These are phyloP conservation scores for Phania funesta DNA, from an alignment of 2,888 invertebrate genomes.

Conservation along the genomic window DNA sequence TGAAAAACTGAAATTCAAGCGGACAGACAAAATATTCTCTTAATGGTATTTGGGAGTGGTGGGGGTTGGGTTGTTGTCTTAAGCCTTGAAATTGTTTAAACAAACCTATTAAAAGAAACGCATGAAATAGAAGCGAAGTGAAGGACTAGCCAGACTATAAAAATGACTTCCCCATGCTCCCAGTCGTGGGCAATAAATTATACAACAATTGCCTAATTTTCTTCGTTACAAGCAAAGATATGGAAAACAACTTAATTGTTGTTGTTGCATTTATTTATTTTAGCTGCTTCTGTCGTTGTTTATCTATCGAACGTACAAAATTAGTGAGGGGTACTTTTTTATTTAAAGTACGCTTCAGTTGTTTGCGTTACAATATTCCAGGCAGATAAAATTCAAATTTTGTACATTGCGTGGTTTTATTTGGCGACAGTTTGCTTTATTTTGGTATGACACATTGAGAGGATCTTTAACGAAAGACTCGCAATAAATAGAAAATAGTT, in stretches of 20 bases:
- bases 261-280: constrained; percentile 30
- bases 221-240: constrained; percentile 1
- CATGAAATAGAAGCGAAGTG: constrained; percentile 8
- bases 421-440: constrained; percentile 46
- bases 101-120: no score
- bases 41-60: not conserved
- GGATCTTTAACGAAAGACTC: no score
- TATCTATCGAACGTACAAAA: constrained; percentile 4
- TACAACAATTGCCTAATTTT: constrained; percentile 59
- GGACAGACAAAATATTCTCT: not conserved
- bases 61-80: constrained; percentile 15
- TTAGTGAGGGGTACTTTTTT: constrained; percentile 9
- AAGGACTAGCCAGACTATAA: not conserved
- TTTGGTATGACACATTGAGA: constrained; percentile 35
- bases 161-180: not conserved
- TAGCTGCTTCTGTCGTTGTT: constrained; percentile 1
- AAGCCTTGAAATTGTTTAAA: constrained; percentile 57
- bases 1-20: constrained; percentile 43
- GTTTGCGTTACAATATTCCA: constrained; percentile 37
- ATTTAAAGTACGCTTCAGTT: not conserved
- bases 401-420: not conserved
- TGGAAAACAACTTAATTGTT: constrained; percentile 31
- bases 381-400: constrained; percentile 50
- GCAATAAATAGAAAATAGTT: no score
- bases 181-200: constrained; percentile 58